Evolutionary conservation across 1,140 invertebrate genomes (phyloP).

Genomic region (Diachasmimorpha longicaudata): DNA sequence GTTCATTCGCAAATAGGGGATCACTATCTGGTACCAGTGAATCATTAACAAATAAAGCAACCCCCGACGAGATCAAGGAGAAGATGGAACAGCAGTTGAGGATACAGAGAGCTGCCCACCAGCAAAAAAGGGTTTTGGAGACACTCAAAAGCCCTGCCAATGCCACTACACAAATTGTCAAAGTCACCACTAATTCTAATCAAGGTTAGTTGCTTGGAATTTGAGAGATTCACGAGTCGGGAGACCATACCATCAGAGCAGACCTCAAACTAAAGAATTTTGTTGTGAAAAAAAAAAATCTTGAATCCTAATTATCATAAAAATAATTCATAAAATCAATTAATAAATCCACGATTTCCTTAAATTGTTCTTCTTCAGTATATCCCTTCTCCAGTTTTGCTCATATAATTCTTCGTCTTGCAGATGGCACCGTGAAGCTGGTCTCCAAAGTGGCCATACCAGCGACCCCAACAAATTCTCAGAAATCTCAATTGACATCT

Average conservation of each 20-base stretch:
- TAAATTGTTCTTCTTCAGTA: constrained; percentile 29
- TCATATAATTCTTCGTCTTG: constrained; percentile 32
- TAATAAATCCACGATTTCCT: no score
- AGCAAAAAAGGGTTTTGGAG: constrained; percentile 80
- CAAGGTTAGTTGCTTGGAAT: constrained; percentile 50
- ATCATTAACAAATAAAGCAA: constrained; percentile 61
- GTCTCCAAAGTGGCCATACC: constrained; percentile 69
- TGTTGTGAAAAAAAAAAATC: constrained; percentile 24
- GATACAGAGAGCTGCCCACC: constrained; percentile 83
- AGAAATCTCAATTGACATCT: constrained; percentile 74
- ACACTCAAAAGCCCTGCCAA: constrained; percentile 60
- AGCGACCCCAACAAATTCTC: constrained; percentile 61
- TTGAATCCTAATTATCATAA: constrained; percentile 5
- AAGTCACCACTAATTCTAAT: constrained; percentile 64
- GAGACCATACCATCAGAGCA: no score
- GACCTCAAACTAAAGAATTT: no score
- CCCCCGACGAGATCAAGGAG: constrained; percentile 84
- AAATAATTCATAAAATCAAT: no score
- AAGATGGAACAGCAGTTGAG: constrained; percentile 90
- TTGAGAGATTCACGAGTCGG: no score
- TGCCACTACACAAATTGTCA: constrained; percentile 60
- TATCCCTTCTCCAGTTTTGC: no score
- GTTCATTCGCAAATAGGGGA: constrained; percentile 40
- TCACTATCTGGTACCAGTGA: constrained; percentile 33
- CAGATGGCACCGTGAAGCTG: constrained; percentile 68